Conservation (phyloP, 2,888 invertebrate species). For the Alcis repandata region DNA sequence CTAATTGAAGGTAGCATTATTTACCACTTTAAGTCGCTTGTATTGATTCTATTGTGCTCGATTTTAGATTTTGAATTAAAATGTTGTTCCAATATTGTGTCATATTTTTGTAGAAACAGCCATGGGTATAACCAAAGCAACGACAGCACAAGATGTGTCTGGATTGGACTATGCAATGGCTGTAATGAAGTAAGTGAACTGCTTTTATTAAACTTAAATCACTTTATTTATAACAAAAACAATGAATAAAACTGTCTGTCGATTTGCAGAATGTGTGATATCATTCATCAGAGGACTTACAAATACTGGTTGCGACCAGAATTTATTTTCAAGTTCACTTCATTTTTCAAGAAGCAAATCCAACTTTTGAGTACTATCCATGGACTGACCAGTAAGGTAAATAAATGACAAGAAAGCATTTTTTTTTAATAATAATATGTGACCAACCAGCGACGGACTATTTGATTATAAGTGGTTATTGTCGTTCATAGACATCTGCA, state of each 20-base stretch:
- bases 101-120: conserved; percentile 90
- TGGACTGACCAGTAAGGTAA: conserved; percentile 91
- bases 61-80: too few relatives aligned
- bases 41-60: too few relatives aligned
- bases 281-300: conserved; percentile 92
- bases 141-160: conserved; percentile 89
- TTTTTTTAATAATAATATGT: too few relatives aligned
- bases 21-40: too few relatives aligned
- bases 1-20: too few relatives aligned
- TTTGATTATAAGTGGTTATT: too few relatives aligned
- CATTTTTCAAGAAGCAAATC: conserved; percentile 89
- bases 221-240: too few relatives aligned
- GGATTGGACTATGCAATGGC: conserved; percentile 94
- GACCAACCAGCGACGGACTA: too few relatives aligned
- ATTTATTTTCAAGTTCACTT: conserved; percentile 89
- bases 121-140: conserved; percentile 94
- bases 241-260: conserved; percentile 42
- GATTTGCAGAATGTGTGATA: conserved; percentile 90
- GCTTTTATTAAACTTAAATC: too few relatives aligned
- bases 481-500: too few relatives aligned
- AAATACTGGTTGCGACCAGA: conserved; percentile 91
- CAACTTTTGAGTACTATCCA: conserved; percentile 90
- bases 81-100: too few relatives aligned
- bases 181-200: conserved; percentile 89
- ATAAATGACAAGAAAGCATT: too few relatives aligned